Evolutionary conservation across 2,888 invertebrate species (phyloP).

Genomic region (Petrolisthes manimaculis): DNA sequence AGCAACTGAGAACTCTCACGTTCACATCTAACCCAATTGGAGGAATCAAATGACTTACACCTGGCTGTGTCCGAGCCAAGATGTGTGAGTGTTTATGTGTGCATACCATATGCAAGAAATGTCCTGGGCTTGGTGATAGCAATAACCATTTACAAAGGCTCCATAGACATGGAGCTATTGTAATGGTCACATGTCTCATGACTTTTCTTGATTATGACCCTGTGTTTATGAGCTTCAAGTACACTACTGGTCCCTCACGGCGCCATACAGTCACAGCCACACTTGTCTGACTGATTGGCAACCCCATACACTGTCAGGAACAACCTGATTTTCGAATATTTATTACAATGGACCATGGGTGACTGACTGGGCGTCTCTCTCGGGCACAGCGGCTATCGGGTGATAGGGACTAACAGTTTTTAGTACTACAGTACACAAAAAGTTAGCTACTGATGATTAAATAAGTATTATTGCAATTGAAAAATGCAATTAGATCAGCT

Average conservation of each 20-base stretch:
- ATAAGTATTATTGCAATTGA: background rate
- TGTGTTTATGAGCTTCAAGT: too few species aligned
- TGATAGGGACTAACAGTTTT: background rate
- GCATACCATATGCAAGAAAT: background rate
- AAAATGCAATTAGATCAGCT: conserved; percentile 3
- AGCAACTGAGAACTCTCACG: background rate
- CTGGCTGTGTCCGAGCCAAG: conserved; percentile 5
- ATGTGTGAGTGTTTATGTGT: background rate
- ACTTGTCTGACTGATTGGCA: conserved; percentile 53
- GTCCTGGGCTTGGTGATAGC: too few species aligned
- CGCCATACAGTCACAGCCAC: conserved; percentile 53
- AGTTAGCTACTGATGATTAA: background rate
- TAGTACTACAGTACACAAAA: background rate
- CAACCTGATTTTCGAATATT: conserved; percentile 37
- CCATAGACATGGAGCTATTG: too few species aligned
- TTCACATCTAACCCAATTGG: background rate
- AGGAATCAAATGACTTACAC: background rate
- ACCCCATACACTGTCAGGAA: conserved; percentile 50
- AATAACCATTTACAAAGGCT: too few species aligned
- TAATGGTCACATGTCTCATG: too few species aligned
- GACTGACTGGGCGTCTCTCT: conserved; percentile 2
- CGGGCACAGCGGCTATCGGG: background rate
- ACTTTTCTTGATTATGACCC: too few species aligned
- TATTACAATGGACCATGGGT: background rate
- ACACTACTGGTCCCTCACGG: background rate